Evolutionary conservation across 2,113 vertebrate genomes (phyloP), one percentile per base, ranked within the genome.

Genomic region (Coptodon rendalli): DNA sequence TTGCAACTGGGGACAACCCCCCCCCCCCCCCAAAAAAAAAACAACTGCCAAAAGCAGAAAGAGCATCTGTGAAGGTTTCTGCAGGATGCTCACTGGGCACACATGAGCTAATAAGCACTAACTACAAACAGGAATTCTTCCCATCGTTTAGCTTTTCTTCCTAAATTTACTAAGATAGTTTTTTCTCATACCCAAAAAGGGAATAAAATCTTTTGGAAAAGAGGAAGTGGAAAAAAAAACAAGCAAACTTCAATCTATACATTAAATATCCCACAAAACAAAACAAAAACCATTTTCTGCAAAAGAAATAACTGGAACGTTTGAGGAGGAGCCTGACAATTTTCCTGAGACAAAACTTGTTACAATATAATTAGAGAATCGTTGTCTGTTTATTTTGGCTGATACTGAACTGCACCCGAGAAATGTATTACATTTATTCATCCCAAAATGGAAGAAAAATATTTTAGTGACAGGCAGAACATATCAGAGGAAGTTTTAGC

Each of bases 261-360:
- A 43, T 71, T 71, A 71, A 71, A 71, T 27, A 71, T 71, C n/a
- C 4, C 29, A 40, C 36, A 68, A 40, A 71, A 71, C 36, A 36
- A 34, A 45, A 16, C 29, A 56, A 54, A 80, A 80, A 13, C 0
- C 1, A 22, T 4, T 61, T 17, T 12, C 31, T 6, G 5, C 38
- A 34, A 53, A 85, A 78, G 13, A 85, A 66, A 84, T 2, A 17
- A 34, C 12, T 83, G 83, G 22, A 86, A 86, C 22, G 4, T 91
- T 86, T 82, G 61, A 71, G 56, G 88, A 63, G 76, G 76, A 79
- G 22, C 71, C 63, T 1, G 63, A 7, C 24, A 40, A 29, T 50
- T 85, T 87, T 89, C 88, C 85, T 89, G 90, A 93, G 90, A 88
- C 56, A 19, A 40, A 14, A 12, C 48, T 43, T 53, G 52, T 80